Evolutionary conservation across 2,113 vertebrate genomes (phyloP).

Genomic region (Chloebia gouldiae): DNA sequence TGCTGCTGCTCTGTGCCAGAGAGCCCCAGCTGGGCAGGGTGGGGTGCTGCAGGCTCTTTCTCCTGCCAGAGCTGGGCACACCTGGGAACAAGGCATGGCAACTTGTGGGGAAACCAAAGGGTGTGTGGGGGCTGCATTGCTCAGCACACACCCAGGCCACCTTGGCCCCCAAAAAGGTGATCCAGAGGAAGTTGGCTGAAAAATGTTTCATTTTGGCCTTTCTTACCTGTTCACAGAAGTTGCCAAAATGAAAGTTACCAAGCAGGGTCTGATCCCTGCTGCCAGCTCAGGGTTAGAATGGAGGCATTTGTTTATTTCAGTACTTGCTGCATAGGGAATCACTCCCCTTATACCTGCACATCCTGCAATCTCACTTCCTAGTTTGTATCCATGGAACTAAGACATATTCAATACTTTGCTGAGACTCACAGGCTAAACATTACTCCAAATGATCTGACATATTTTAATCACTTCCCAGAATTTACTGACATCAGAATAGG

Average conservation of each 20-base stretch:
- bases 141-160: background rate
- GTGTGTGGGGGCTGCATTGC: background rate
- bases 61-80: background rate
- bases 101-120: background rate
- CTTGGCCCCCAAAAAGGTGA: fast-evolving
- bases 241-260: background rate
- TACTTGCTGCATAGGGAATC: background rate
- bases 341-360: background rate
- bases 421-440: background rate
- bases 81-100: background rate
- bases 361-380: too few species aligned
- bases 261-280: background rate
- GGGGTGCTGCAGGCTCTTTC: background rate
- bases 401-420: background rate
- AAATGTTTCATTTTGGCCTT: background rate
- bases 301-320: background rate
- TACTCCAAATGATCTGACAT: background rate
- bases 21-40: background rate
- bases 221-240: too few species aligned
- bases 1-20: background rate
- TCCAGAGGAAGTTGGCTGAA: too few species aligned
- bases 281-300: background rate
- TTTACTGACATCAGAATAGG: too few species aligned
- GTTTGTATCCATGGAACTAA: background rate
- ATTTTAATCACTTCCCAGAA: background rate